Base-by-base conservation (phyloP, 2,888 invertebrate genomes). In the Clitarchus hookeri region DNA sequence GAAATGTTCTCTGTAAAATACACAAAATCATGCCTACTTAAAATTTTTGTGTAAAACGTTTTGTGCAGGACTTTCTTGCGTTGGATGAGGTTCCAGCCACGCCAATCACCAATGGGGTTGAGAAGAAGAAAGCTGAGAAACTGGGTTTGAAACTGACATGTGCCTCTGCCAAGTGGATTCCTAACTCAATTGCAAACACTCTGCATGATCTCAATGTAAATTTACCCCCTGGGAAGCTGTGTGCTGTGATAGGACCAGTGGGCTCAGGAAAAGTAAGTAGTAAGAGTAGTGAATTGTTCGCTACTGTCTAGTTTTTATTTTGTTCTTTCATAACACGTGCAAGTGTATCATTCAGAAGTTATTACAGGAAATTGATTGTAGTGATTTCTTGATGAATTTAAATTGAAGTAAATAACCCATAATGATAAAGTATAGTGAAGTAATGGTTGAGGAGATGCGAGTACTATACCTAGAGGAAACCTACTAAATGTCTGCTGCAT, bases 161-260 rank as follows among this genome's bases (percentile, higher is more conserved):
- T 83, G 87, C 83, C 0, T 82, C 85, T 84, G 88, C 88, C 25
- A 80, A 86, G 25, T 88, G 88, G 88, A 78, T 77, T 0, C 90
- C 91, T 0, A 92, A 92, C 88, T 92, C 93, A 26, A 90, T 92
- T 48, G 91, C 93, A 87, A 91, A 91, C 36, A 93, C 93, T 0
- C 89, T 94, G 53, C 91, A 91, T 83, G 91, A 93, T 87, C 91
- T 96, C 16, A 94, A 93, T 89, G 89, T 96, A 19, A 91, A 92
- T 0, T 92, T 96, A 3, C 92, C 93, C 6, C 89, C 91, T 0
- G 93, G 93, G 0, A 88, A 92, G 84, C 92, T 94, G 85, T 94
- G 96, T 88, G 97, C 96, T 2, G 93, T 98, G 25, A 96, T 98
- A 87, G 98, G 98, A 16, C 95, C 97, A 0, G 98, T 98, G 19